These are phyloP conservation scores for Meghimatium bilineatum DNA, from an alignment of 2,888 invertebrate species.

Conservation along the genomic window DNA sequence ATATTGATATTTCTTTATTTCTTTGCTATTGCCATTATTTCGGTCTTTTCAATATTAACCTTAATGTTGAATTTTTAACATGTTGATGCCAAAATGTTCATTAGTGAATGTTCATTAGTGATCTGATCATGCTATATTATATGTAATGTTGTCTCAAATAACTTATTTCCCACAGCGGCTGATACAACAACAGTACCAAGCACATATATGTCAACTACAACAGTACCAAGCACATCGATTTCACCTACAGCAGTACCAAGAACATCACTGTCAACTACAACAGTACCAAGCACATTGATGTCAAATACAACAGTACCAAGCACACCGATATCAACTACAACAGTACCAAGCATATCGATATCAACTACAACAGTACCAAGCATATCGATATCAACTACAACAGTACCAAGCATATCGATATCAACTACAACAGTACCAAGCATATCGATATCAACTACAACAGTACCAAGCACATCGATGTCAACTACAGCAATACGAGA, in stretches of 20 bases:
- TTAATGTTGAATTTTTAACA: too few relatives aligned
- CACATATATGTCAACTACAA: too few relatives aligned
- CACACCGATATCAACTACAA: background rate
- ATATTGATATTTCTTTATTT: too few relatives aligned
- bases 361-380: background rate
- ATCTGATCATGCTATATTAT: too few relatives aligned
- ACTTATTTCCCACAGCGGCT: too few relatives aligned
- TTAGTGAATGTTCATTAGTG: too few relatives aligned
- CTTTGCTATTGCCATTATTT: too few relatives aligned
- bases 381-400: background rate
- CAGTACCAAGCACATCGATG: too few relatives aligned
- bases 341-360: conserved; percentile 18
- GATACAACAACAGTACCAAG: background rate
- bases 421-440: conserved; percentile 12
- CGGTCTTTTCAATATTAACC: too few relatives aligned
- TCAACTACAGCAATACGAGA: background rate
- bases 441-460: too few relatives aligned
- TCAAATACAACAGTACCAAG: background rate
- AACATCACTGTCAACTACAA: background rate
- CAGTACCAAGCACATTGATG: background rate
- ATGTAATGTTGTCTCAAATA: too few relatives aligned
- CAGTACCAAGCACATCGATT: background rate
- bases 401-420: background rate
- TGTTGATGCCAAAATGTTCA: too few relatives aligned
- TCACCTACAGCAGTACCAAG: background rate